Base-by-base conservation (phyloP, 1,140 invertebrate species). In the Carcinoscorpius rotundicauda region DNA sequence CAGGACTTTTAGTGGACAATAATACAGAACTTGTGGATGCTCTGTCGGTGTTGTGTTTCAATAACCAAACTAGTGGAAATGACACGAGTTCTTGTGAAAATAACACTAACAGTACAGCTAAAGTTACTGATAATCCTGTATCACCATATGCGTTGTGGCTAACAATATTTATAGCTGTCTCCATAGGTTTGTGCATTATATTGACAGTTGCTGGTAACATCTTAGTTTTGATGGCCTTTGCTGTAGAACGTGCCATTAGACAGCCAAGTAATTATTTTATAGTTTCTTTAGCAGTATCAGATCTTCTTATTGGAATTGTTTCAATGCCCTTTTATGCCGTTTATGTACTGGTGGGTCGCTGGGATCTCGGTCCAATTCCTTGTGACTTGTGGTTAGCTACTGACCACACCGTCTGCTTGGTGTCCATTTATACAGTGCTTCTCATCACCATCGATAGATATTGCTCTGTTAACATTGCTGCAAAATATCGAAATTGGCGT, bases 191-290 rank as follows among this genome's bases (percentile, higher is more conserved):
- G 60, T 92, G 93, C 72, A 95, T 94, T 69, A 82, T 97, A 29
- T 80, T 97, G 58, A 97, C 94, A 1, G 86, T 97, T 10, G 86
- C 87, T 64, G 97, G 97, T 55, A 99, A 99, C 76, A 88, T 98
- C 60, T 83, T 99, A 10, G 97, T 99, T 52, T 82, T 99, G 49
- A 76, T 98, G 57, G 92, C 95, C 51, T 99, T 98, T 78, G 89
- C 97, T 63, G 88, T 99, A 52, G 97, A 99, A 76, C 83, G 95
- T 64, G 89, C 89, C 63, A 98, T 99, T 73, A 84, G 97, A 58
- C 95, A 99, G 74, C 97, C 97, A 3, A 96, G 93, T 75, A 99
- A 99, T 80, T 99, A 98, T 80, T 99, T 98, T 80, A 97, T 99
- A 62, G 95, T 94, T 5, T 98, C 95, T 0, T 81, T 99, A 57